phyloP scores from a whole-genome alignment of 2,113 vertebrate species.

The Piliocolobus tephrosceles region DNA sequence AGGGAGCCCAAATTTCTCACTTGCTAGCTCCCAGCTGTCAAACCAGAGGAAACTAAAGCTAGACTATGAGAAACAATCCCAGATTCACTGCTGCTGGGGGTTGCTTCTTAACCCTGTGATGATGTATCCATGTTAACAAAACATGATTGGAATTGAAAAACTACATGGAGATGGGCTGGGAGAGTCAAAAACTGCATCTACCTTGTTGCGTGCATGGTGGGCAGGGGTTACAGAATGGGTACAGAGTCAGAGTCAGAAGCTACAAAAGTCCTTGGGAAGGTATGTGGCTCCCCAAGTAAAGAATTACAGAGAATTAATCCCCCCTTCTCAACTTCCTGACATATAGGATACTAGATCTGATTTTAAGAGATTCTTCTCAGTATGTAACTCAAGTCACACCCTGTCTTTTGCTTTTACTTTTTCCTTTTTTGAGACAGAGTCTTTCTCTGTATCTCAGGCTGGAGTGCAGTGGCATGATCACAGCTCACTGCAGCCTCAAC shows the following conservation, averaged over 20 bases:
- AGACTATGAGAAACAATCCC: background rate
- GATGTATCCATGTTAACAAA: background rate
- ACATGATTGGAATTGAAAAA: background rate
- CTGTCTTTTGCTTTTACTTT: background rate
- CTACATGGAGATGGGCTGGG: accelerated
- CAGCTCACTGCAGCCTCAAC: no score
- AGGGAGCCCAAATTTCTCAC: background rate
- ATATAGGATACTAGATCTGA: accelerated
- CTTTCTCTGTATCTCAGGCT: no score
- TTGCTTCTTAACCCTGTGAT: background rate
- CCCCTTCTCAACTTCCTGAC: background rate
- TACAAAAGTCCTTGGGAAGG: background rate
- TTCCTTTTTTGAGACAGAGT: no score
- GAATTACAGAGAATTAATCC: background rate
- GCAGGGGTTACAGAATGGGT: accelerated
- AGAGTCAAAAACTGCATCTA: background rate
- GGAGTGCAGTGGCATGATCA: no score
- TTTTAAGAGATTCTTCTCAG: background rate
- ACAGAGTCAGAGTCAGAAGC: background rate
- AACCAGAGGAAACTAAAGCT: background rate
- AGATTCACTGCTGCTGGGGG: background rate
- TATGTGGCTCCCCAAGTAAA: no score
- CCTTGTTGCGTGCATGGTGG: background rate
- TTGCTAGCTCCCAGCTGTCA: background rate
- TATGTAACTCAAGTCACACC: background rate